Evolutionary conservation across 92 coral and sea anemone species (phyloP).

Genomic region (Muricea muricata): DNA sequence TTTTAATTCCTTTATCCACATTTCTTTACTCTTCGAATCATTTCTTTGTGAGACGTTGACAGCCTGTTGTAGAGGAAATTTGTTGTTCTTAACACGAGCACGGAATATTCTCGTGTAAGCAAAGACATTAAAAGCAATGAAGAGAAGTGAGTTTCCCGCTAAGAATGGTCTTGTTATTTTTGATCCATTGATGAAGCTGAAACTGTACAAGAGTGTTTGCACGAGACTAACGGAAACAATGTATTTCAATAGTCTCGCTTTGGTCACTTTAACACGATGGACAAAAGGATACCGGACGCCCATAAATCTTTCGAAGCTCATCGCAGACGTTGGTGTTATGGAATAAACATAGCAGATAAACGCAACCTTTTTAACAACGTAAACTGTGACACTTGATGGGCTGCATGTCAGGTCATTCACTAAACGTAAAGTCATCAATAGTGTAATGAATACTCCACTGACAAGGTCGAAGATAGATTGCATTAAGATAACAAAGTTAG

Average conservation of each 20-base stretch:
- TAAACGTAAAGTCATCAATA: not conserved
- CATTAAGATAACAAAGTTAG: not conserved
- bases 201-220: not conserved
- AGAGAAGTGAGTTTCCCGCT: not conserved
- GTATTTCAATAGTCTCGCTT: not conserved
- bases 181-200: not conserved
- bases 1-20: not conserved
- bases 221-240: not conserved
- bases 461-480: not conserved
- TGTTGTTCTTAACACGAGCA: too few species aligned
- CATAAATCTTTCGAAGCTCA: constrained; percentile 13
- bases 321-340: not conserved
- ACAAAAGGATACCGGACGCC: not conserved
- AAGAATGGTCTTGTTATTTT: not conserved
- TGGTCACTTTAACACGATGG: constrained; percentile 6
- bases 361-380: not conserved
- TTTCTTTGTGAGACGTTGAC: not conserved
- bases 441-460: not conserved
- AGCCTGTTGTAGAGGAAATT: not conserved
- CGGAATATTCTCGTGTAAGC: not conserved
- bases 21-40: not conserved
- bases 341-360: not conserved
- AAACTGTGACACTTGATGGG: not conserved
- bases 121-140: not conserved
- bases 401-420: not conserved